Evolutionary conservation across 2,797 vertebrate species (phyloP), one percentile per base, ranked within the genome.

Genomic region (Pseudochaenichthys georgianus): DNA sequence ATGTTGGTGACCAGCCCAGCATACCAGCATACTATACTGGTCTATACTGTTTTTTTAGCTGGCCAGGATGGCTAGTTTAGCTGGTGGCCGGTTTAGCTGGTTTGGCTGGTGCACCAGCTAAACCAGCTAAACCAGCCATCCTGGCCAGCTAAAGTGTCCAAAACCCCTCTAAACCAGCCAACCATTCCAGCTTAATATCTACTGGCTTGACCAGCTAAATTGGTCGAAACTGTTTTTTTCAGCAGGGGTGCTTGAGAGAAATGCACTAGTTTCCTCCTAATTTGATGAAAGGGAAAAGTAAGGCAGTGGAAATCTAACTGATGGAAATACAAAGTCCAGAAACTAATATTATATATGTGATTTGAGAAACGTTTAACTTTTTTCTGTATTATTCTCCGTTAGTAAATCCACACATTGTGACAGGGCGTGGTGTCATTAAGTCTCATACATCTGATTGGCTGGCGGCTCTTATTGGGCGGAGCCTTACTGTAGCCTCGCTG

Each of bases 401-500:
- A 19, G 48, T 45, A 55, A 55, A 46, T 69, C 3, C 4, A 4
- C 11, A 9, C 1, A 28, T 52, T 45, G 3, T 23, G 0, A 16
- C 54, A 75, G 52, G 86, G 80, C 54, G 81, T 16, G 67, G 4
- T 21, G 3, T 17, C 1, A 8, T 3, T 8, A 12, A 16, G 5
- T 9, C 1, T 50, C 51, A 48, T 17, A 2, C 34, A 10, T 9
- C 0, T 63, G 78, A 92, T 93, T 93, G 88, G 92, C 55, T 60
- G 11, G 9, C 38, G 7, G 4, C 13, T 55, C 17, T 7, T 67
- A 31, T 81, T 84, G 75, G 92, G 92, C 73, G 90, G 47, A 73
- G 78, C 41, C 34, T 34, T 66, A 89, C 86, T 89, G 90, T 91
- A 91, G 68, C 17, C 52, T n/a, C 23, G 13, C 84, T 80, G 86